Evolutionary conservation across 2,888 invertebrate genomes (phyloP).

Genomic region (Baccha elongata): DNA sequence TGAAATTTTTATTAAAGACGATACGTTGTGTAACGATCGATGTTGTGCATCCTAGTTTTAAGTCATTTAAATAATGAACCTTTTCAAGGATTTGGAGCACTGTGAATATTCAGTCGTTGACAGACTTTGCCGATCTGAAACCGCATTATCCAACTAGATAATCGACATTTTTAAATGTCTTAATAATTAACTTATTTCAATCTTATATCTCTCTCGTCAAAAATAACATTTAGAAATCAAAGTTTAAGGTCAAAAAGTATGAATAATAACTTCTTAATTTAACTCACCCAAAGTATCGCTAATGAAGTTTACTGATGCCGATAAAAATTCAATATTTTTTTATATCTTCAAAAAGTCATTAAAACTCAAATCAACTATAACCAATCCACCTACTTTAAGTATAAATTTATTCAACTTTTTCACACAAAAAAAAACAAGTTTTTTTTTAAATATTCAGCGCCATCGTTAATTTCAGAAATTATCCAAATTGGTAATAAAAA

Average conservation of each 20-base stretch:
- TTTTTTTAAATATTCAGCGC: background rate
- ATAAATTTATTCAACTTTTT: background rate
- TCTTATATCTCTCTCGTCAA: too few relatives aligned
- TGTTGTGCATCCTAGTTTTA: too few relatives aligned
- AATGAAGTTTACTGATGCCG: background rate
- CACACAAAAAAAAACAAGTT: slow-evolving; percentile 11
- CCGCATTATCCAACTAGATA: too few relatives aligned
- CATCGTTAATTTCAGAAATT: background rate
- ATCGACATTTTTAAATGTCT: too few relatives aligned
- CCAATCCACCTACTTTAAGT: slow-evolving; percentile 15
- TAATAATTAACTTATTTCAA: too few relatives aligned
- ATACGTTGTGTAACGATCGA: too few relatives aligned
- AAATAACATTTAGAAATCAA: background rate
- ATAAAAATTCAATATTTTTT: slow-evolving; percentile 1
- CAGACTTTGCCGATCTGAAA: too few relatives aligned
- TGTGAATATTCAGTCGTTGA: too few relatives aligned
- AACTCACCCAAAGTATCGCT: background rate
- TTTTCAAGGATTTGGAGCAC: too few relatives aligned
- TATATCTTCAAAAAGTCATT: background rate
- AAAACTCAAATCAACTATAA: slow-evolving; percentile 3
- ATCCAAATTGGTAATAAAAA: slow-evolving; percentile 30
- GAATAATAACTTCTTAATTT: background rate
- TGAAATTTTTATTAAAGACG: too few relatives aligned
- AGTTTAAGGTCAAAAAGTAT: slow-evolving; percentile 4
- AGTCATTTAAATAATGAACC: too few relatives aligned